phyloP scores from a whole-genome alignment of 2,888 invertebrate genomes.

The Cryptocephalus moraei region DNA sequence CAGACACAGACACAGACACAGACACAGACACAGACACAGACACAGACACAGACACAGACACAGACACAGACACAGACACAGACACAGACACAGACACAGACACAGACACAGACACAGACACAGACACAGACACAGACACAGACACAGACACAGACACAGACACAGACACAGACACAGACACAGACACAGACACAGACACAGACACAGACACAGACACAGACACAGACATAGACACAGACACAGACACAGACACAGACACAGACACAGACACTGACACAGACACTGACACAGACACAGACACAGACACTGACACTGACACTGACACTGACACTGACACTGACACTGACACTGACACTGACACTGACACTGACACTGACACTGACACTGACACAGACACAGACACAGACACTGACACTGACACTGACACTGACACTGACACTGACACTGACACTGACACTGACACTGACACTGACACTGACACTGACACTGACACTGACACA shows the following conservation, averaged over 20 bases:
- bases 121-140: not conserved
- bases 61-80: too few relatives aligned
- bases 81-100: not conserved
- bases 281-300: too few relatives aligned
- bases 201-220: slow-evolving; percentile 1
- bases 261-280: too few relatives aligned
- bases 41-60: too few relatives aligned
- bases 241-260: slow-evolving; percentile 1
- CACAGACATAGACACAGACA: too few relatives aligned
- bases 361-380: too few relatives aligned
- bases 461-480: slow-evolving; percentile 1
- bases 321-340: too few relatives aligned
- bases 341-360: too few relatives aligned
- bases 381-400: not conserved
- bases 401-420: not conserved
- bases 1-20: too few relatives aligned
- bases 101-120: not conserved
- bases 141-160: slow-evolving; percentile 1
- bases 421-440: not conserved
- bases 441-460: not conserved
- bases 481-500: slow-evolving; percentile 1
- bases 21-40: too few relatives aligned
- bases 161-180: not conserved
- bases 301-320: too few relatives aligned
- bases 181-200: slow-evolving; percentile 1